Conservation (phyloP, 2,888 invertebrate genomes). For the Drosophila falleni region DNA sequence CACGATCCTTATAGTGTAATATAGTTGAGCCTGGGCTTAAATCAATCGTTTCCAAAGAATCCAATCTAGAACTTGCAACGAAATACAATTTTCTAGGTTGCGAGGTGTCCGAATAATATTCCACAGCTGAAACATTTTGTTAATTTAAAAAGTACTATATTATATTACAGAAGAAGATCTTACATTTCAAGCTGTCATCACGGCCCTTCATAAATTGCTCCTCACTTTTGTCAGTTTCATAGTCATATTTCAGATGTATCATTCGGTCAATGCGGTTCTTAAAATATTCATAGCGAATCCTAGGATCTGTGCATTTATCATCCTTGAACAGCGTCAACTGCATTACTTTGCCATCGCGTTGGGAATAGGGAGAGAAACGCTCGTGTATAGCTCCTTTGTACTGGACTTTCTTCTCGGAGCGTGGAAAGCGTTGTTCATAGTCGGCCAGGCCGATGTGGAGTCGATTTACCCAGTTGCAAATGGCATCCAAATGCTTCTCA, state of each 20-base stretch:
- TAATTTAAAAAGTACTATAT: neutral
- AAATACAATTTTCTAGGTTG: slow-evolving; percentile 84
- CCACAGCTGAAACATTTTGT: slow-evolving; percentile 65
- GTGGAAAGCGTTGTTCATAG: slow-evolving; percentile 90
- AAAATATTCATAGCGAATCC: slow-evolving; percentile 88
- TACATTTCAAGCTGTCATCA: slow-evolving; percentile 90
- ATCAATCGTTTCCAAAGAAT: slow-evolving; percentile 89
- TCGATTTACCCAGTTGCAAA: slow-evolving; percentile 90
- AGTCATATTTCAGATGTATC: slow-evolving; percentile 86
- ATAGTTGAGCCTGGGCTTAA: slow-evolving; percentile 86
- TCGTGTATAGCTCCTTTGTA: slow-evolving; percentile 92
- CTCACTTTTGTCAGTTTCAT: slow-evolving; percentile 86
- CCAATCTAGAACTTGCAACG: slow-evolving; percentile 87
- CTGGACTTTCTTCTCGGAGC: slow-evolving; percentile 88
- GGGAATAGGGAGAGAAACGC: slow-evolving; percentile 91
- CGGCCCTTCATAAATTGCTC: slow-evolving; percentile 90
- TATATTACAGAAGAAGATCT: slow-evolving; percentile 43
- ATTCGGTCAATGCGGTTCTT: slow-evolving; percentile 89
- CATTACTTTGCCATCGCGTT: slow-evolving; percentile 88
- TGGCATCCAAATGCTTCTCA: slow-evolving; percentile 92
- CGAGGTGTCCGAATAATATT: slow-evolving; percentile 62
- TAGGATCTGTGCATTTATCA: slow-evolving; percentile 77
- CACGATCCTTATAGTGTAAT: slow-evolving; percentile 87
- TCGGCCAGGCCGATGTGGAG: slow-evolving; percentile 88
- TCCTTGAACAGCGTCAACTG: slow-evolving; percentile 79